Base-by-base conservation (phyloP, 2,797 vertebrate genomes). In the Xenops minutus region DNA sequence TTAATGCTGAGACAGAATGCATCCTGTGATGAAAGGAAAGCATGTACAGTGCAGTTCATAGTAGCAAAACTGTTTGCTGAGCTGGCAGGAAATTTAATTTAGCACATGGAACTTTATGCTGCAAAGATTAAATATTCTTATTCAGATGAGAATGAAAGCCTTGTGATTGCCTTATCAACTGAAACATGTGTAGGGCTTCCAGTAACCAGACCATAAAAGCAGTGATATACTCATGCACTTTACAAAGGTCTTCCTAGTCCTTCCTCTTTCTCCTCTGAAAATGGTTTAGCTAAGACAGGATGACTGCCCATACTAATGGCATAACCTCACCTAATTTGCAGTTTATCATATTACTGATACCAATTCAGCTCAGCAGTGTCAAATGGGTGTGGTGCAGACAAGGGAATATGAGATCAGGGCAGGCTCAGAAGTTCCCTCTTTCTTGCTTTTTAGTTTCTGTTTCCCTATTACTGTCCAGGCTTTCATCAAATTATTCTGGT, bases 1-100 rank as follows among this genome's bases (percentile, higher is more conserved):
- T 58, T 81, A 81, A 85, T 77, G 51, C 48, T 55, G 82, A 78
- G 87, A 73, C 19, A 93, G 58, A 96, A 89, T 54, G 74, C 75
- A 91, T 94, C 94, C 94, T 94, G 91, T 82, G 81, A 89, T 87
- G 91, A 96, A 97, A 95, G 96, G 85, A 82, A 94, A 92, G 56
- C 68, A 62, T 69, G 64, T 85, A 96, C 93, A 95, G 95, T 95
- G 89, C 80, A 96, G 88, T 94, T 96, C 96, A 95, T 94, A 90
- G 86, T 92, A 92, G 66, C 93, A 97, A 93, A 97, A 93, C 43
- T 87, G 29, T 90, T 90, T 88, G 94, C 93, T 95, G 95, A 92
- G 85, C 83, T 93, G 81, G 93, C 95, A 96, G 93, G 95, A 96
- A 96, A 92, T 95, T 83, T 94, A 94, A 93, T 93, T 95, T 97